Evolutionary conservation across 2,797 vertebrate genomes (phyloP).

Genomic region (Anguilla megastoma): DNA sequence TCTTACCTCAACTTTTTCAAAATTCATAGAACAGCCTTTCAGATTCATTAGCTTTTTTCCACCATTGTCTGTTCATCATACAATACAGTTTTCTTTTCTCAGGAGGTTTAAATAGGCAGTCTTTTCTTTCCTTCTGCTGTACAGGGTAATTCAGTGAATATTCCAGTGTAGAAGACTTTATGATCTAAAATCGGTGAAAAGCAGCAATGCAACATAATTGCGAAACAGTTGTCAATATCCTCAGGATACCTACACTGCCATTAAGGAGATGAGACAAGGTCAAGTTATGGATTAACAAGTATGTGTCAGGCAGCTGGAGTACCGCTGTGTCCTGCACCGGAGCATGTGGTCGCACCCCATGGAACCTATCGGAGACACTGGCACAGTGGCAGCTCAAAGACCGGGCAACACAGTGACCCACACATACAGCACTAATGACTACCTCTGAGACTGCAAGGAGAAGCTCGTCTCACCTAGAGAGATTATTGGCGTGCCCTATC

Average conservation of each 20-base stretch:
- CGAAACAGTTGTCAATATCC: background rate
- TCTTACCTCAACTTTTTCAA: background rate
- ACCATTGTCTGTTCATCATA: background rate
- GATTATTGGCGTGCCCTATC: background rate
- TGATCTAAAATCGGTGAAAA: background rate
- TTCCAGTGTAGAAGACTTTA: background rate
- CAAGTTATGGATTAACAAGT: background rate
- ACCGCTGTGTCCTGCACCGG: background rate
- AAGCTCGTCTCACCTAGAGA: background rate
- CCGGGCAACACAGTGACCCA: background rate
- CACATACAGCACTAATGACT: slow-evolving; percentile 17
- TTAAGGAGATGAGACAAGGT: slow-evolving; percentile 15
- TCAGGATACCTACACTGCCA: background rate
- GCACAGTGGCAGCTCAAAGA: slow-evolving; percentile 15
- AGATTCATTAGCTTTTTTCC: background rate
- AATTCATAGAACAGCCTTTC: background rate
- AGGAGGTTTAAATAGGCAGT: too few relatives aligned
- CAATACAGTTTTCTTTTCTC: background rate
- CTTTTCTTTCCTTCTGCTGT: background rate
- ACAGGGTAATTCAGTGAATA: background rate
- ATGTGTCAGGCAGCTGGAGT: background rate
- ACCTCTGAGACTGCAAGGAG: slow-evolving; percentile 17
- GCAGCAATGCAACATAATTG: background rate
- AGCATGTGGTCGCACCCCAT: slow-evolving; percentile 23
- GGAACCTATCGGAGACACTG: slow-evolving; percentile 12